Conservation (phyloP, 2,797 vertebrate genomes). For the Astyanax mexicanus region DNA sequence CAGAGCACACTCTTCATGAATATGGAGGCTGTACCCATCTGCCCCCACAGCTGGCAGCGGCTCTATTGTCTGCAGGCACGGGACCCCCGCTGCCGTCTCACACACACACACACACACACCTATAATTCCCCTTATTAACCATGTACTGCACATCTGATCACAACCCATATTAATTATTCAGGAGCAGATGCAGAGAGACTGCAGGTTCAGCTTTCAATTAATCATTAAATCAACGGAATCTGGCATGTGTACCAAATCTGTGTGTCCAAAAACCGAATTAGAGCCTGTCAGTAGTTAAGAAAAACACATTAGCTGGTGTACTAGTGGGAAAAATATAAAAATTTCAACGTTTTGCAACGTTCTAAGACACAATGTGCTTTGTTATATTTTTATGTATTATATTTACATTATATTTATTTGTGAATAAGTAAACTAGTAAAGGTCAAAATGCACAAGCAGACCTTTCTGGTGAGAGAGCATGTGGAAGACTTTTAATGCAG, state of each 20-base stretch:
- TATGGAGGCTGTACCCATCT: constrained; percentile 53
- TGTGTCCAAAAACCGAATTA: no score
- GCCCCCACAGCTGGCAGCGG: constrained; percentile 37
- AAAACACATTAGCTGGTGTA: no score
- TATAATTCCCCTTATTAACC: constrained; percentile 40
- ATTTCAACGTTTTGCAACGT: no score
- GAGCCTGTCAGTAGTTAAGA: no score
- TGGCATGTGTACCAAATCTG: background rate
- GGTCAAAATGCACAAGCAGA: no score
- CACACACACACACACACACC: constrained; percentile 29
- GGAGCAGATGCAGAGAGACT: background rate
- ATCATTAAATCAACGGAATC: background rate
- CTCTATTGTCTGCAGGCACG: constrained; percentile 32
- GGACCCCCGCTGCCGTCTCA: constrained; percentile 42
- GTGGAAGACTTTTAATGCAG: no score
- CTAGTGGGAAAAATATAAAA: no score
- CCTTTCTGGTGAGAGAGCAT: no score
- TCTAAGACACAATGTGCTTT: no score
- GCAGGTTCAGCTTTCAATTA: constrained; percentile 24
- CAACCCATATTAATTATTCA: constrained; percentile 40
- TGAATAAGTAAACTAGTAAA: no score
- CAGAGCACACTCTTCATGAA: constrained; percentile 46
- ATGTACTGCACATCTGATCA: constrained; percentile 15
- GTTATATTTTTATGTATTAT: no score
- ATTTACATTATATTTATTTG: no score